Evolutionary conservation across 2,888 invertebrate genomes (phyloP).

Genomic region (Hetaerina titia): DNA sequence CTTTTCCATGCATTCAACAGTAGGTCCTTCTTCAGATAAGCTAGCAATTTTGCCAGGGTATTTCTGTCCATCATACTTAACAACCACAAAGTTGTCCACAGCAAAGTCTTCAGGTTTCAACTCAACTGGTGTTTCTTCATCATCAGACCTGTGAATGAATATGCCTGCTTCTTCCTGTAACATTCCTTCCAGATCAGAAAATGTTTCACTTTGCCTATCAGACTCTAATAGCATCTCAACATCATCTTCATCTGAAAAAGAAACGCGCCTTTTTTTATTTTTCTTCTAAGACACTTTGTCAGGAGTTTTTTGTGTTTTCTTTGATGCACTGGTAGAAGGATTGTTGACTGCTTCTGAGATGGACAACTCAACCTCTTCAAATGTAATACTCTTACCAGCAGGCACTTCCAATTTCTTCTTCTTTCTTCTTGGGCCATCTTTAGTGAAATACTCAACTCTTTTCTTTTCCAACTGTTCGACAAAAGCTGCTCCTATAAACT

Average conservation of each 20-base stretch:
- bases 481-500: slow-evolving; percentile 14
- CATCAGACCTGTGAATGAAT: no score
- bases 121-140: neutral
- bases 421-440: neutral
- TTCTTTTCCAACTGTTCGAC: neutral
- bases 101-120: slow-evolving; percentile 24
- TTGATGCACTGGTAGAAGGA: neutral
- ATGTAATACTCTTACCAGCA: neutral
- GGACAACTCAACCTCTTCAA: neutral
- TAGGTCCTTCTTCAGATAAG: neutral
- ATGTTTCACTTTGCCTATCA: neutral
- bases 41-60: slow-evolving; percentile 24
- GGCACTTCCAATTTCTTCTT: slow-evolving; percentile 13
- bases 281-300: neutral
- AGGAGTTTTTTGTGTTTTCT: neutral
- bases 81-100: neutral
- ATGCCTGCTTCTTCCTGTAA: slow-evolving; percentile 21
- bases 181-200: neutral
- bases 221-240: slow-evolving; percentile 7
- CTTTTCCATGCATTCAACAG: neutral
- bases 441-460: neutral
- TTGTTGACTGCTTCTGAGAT: slow-evolving; percentile 7
- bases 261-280: neutral
- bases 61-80: no score
- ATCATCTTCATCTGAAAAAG: slow-evolving; percentile 13